A percentile compares a stretch with the other conserved stretches of the same genome.
These are phyloP conservation scores for Bovichtus variegatus DNA, from an alignment of 2,797 vertebrate genomes.

Conservation along the genomic window DNA sequence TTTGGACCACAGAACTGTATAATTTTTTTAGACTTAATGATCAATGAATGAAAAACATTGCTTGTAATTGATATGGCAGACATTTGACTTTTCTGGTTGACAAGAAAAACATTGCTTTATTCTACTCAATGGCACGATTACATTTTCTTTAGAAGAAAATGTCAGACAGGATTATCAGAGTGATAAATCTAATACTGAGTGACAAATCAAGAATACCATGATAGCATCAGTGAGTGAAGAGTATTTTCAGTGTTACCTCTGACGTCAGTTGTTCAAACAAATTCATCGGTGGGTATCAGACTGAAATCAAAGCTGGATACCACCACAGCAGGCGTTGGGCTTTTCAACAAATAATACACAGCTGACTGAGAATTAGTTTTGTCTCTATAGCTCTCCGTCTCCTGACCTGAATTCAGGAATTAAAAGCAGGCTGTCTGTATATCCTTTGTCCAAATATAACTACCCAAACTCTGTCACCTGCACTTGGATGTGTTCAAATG, in stretches of 20 bases:
- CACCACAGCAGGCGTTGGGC: constrained; percentile 50
- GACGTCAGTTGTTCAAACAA: constrained; percentile 27
- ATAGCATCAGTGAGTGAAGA: constrained; percentile 13
- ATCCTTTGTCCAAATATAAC: constrained; percentile 75
- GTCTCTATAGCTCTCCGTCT: constrained; percentile 55
- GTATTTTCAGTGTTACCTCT: constrained; percentile 28
- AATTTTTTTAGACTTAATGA: not conserved
- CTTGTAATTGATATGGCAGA: not conserved
- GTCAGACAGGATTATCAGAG: not conserved
- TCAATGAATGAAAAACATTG: not conserved
- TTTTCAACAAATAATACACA: constrained; percentile 66
- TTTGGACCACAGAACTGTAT: not conserved
- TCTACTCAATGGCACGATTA: not conserved
- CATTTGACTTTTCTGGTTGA: not conserved
- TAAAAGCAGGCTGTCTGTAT: constrained; percentile 67
- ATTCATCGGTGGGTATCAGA: constrained; percentile 64
- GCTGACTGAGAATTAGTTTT: constrained; percentile 59
- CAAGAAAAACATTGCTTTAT: not conserved
- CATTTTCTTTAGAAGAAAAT: constrained; percentile 19
- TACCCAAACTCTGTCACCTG: constrained; percentile 62
- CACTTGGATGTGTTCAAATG: constrained; percentile 63
- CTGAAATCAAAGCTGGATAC: constrained; percentile 53
- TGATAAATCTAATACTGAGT: not conserved
- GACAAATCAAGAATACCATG: constrained; percentile 1
- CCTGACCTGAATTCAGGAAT: constrained; percentile 74